Conservation (phyloP, 2,888 invertebrate genomes). For the Halocaridina rubra region DNA sequence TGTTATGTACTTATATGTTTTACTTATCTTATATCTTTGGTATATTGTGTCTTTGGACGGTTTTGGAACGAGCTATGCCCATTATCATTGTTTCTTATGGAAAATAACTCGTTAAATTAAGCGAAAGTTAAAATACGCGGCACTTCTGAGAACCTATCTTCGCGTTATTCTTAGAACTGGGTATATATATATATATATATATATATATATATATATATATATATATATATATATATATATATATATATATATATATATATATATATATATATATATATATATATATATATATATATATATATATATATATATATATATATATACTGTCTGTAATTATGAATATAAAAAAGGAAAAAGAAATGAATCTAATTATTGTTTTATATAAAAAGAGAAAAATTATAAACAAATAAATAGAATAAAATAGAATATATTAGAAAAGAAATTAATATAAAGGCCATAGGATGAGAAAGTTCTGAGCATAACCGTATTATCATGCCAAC, state of each 20-base stretch:
- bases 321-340: background rate
- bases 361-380: background rate
- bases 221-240: constrained; percentile 16
- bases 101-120: too few relatives aligned
- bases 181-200: background rate
- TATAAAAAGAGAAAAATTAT: background rate
- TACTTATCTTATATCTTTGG: too few relatives aligned
- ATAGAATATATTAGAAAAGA: background rate
- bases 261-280: constrained; percentile 14
- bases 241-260: constrained; percentile 16
- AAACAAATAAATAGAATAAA: background rate
- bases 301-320: constrained; percentile 16
- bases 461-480: background rate
- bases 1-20: too few relatives aligned
- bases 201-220: constrained; percentile 16
- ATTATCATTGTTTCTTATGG: too few relatives aligned
- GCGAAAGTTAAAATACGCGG: too few relatives aligned
- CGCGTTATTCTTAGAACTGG: too few relatives aligned
- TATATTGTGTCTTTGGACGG: too few relatives aligned
- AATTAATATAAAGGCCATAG: background rate
- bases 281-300: constrained; percentile 11
- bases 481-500: too few relatives aligned
- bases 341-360: background rate
- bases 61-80: too few relatives aligned
- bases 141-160: too few relatives aligned